These are phyloP conservation scores for Todiramphus chloris DNA, from an alignment of 2,113 vertebrate genomes.

Conservation along the genomic window DNA sequence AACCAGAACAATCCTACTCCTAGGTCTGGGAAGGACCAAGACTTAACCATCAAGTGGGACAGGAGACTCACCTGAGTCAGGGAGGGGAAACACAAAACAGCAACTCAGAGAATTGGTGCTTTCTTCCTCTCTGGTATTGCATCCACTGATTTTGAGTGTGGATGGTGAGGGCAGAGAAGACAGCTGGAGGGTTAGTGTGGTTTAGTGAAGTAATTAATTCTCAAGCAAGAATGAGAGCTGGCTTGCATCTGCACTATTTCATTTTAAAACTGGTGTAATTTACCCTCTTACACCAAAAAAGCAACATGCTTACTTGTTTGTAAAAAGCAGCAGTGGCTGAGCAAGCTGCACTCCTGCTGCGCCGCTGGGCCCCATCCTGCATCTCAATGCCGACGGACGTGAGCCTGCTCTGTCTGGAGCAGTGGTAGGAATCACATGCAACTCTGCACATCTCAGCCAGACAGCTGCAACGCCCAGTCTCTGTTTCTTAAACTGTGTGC, in stretches of 20 bases:
- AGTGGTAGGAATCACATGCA: neutral
- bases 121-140: neutral
- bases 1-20: neutral
- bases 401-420: neutral
- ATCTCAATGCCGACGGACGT: fast-evolving
- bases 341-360: neutral
- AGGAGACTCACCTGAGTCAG: neutral
- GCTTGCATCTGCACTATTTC: neutral
- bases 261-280: neutral
- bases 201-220: neutral
- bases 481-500: fast-evolving
- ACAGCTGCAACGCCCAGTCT: fast-evolving
- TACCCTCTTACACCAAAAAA: neutral
- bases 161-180: neutral
- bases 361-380: neutral
- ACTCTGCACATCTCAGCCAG: neutral
- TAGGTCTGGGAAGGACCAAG: neutral
- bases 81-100: neutral
- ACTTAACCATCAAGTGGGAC: neutral
- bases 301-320: neutral
- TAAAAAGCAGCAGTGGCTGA: neutral
- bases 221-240: neutral
- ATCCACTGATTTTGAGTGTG: neutral
- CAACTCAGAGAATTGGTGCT: neutral
- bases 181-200: neutral